Percentiles rank a stretch among this genome's conserved stretches.
Evolutionary conservation across 1,140 invertebrate genomes (phyloP).

Genomic region (Phortica variegata): DNA sequence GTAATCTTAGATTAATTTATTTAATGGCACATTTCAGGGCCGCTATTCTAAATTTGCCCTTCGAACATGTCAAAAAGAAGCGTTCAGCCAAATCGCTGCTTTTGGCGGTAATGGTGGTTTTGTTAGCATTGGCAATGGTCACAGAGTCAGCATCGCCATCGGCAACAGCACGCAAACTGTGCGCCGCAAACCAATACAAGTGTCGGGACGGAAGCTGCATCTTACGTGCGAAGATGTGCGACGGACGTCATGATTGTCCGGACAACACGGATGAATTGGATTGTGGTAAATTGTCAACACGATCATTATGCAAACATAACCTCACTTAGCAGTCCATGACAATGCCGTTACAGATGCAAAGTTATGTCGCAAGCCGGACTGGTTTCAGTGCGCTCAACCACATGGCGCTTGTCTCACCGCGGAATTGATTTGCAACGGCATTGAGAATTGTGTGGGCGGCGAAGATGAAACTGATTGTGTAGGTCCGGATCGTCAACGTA

Average conservation of each 20-base stretch:
- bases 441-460: slow-evolving; percentile 60
- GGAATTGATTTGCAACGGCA: slow-evolving; percentile 58
- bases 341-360: slow-evolving; percentile 28
- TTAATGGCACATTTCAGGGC: too few species aligned
- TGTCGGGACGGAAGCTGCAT: slow-evolving; percentile 67
- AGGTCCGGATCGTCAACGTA: neutral
- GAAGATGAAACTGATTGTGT: slow-evolving; percentile 57
- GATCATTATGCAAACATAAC: neutral
- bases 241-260: slow-evolving; percentile 65
- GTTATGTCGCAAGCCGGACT: slow-evolving; percentile 46
- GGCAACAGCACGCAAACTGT: slow-evolving; percentile 40
- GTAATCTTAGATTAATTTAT: too few species aligned
- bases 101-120: too few species aligned
- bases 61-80: too few species aligned
- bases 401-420: slow-evolving; percentile 55
- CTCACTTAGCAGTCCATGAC: slow-evolving; percentile 1
- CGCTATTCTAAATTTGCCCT: too few species aligned
- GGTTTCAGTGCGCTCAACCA: slow-evolving; percentile 44
- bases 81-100: too few species aligned
- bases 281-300: slow-evolving; percentile 60
- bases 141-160: too few species aligned
- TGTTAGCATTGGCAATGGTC: too few species aligned
- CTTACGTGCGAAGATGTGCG: slow-evolving; percentile 65
- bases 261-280: slow-evolving; percentile 68
- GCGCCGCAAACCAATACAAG: slow-evolving; percentile 40